Evolutionary conservation across 2,888 invertebrate genomes (phyloP).

Genomic region (Agrotis ipsilon): DNA sequence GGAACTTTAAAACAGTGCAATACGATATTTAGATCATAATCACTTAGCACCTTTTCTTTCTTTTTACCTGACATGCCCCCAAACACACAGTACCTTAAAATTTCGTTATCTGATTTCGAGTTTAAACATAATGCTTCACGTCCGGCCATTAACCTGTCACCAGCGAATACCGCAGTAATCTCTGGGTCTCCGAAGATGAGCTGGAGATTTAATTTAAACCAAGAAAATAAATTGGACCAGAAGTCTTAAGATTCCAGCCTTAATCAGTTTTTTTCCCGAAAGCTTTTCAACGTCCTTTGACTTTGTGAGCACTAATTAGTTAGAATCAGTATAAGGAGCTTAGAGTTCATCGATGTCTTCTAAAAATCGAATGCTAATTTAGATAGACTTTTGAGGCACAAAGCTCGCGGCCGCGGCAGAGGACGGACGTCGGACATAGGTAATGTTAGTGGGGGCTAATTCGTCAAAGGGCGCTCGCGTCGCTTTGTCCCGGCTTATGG

Average conservation of each 20-base stretch:
- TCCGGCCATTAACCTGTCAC: conserved; percentile 55
- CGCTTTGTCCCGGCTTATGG: conserved; percentile 89
- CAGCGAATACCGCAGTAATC: conserved; percentile 35
- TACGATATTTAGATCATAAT: conserved; percentile 40
- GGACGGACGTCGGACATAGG: conserved; percentile 74
- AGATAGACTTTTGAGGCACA: conserved; percentile 52
- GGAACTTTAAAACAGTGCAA: conserved; percentile 20
- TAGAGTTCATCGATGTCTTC: conserved; percentile 24
- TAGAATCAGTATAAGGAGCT: background rate
- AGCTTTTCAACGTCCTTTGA: background rate
- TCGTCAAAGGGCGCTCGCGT: conserved; percentile 86
- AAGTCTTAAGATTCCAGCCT: background rate
- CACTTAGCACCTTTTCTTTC: conserved; percentile 25
- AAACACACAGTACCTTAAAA: conserved; percentile 27
- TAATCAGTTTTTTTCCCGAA: background rate
- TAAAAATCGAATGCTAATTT: conserved; percentile 57
- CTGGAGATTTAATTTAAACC: background rate
- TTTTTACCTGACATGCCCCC: conserved; percentile 33
- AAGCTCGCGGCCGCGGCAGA: conserved; percentile 61
- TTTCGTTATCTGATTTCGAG: conserved; percentile 49
- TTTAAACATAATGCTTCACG: conserved; percentile 43
- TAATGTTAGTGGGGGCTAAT: conserved; percentile 85
- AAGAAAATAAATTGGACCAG: background rate
- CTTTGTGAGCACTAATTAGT: conserved; percentile 18
- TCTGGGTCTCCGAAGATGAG: conserved; percentile 22